A percentile compares a stretch with the other conserved stretches of the same genome.
phyloP scores from a whole-genome alignment of 2,888 invertebrate genomes.

The Drosophila mulleri region DNA sequence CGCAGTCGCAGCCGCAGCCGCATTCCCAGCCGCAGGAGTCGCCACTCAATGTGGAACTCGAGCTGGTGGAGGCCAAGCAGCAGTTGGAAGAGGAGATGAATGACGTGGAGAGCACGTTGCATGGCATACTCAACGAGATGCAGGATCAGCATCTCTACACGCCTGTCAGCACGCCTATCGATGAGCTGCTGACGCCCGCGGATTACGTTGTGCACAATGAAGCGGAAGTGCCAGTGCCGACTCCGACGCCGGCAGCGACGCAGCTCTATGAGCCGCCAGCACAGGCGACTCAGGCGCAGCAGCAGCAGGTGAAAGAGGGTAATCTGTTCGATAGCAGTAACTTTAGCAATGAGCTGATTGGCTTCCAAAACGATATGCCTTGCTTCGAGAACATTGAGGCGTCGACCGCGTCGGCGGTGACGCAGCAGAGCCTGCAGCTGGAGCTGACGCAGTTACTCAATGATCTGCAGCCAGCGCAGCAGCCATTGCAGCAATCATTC shows the following conservation, averaged over 20 bases:
- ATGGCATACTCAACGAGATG: constrained; percentile 82
- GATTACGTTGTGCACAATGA: constrained; percentile 78
- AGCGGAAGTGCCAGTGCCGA: constrained; percentile 46
- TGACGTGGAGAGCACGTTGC: constrained; percentile 79
- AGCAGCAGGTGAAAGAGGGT: constrained; percentile 20
- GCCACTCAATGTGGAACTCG: background rate
- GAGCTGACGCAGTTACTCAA: constrained; percentile 71
- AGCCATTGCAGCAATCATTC: constrained; percentile 43
- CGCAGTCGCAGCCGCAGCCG: constrained; percentile 24
- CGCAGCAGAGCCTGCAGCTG: constrained; percentile 61
- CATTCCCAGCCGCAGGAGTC: constrained; percentile 3
- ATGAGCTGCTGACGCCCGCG: constrained; percentile 78
- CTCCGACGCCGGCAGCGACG: constrained; percentile 52
- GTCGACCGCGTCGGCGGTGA: constrained; percentile 36
- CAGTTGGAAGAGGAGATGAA: constrained; percentile 75
- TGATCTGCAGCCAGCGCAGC: constrained; percentile 61
- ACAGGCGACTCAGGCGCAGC: constrained; percentile 5
- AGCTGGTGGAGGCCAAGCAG: constrained; percentile 56
- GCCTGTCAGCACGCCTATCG: constrained; percentile 71
- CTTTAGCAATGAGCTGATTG: constrained; percentile 79
- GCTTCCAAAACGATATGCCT: constrained; percentile 82
- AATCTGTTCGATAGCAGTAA: constrained; percentile 65
- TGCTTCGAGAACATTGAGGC: constrained; percentile 80
- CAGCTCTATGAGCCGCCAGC: constrained; percentile 41
- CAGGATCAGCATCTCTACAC: constrained; percentile 82